Base-by-base conservation (phyloP, 2,797 vertebrate genomes). In the Prionace glauca region DNA sequence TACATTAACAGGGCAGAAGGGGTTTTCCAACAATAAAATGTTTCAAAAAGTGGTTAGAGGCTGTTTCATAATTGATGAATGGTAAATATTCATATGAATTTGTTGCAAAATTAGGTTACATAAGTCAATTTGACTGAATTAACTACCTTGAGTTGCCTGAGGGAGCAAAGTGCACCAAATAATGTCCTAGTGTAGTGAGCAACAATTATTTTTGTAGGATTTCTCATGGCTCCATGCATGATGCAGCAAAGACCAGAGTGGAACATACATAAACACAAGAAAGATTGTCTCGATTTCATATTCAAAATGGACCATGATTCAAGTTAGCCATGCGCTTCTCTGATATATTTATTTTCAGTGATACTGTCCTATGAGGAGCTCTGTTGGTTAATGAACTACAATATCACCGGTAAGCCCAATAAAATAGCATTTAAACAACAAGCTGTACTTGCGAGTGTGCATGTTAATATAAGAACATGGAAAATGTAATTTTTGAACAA, bases 1-100 rank as follows among this genome's bases (percentile, higher is more conserved):
- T 96, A 96, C 96, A 96, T 96, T 96, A 96, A 96, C 96, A 96
- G 79, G 96, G 97, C 97, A 95, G 93, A 96, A 96, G 96, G 95
- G 77, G 5, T 95, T 97, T 96, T 96, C 88, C 84, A 92, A 95
- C 96, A 95, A 96, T 96, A 96, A 96, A 97, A 93, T 96, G 97
- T 96, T 97, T 97, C 96, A 96, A 95, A 95, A 96, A 96, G 96
- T 95, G 95, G 88, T 96, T 93, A 72, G 92, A 94, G 96, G 95
- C 96, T 84, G 96, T 96, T 96, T 97, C 95, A 84, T 96, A 65
- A 96, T 96, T 97, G 96, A 96, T 96, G 96, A 96, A 95, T 95
- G 96, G 96, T 96, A 97, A 97, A 97, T 92, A 67, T 3, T 96
- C 95, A 96, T 96, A 29, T 5, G 93, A 95, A 77, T 95, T 95